These are phyloP conservation scores for Tympanuchus pallidicinctus DNA, from an alignment of 2,113 vertebrate genomes.

Conservation along the genomic window DNA sequence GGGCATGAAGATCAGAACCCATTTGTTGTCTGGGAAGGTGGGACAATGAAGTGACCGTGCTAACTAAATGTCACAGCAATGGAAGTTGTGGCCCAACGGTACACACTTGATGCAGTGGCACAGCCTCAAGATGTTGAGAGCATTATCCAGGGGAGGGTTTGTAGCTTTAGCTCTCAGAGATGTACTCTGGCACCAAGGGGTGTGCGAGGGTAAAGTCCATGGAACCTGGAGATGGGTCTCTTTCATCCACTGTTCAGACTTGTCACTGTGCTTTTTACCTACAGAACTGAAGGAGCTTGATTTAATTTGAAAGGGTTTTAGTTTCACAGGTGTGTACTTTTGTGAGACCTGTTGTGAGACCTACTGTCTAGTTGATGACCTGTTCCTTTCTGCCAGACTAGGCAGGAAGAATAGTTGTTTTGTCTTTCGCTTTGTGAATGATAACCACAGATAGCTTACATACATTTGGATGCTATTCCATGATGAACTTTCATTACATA, in stretches of 20 bases:
- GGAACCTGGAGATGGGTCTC: background rate
- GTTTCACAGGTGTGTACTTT: background rate
- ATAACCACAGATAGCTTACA: accelerated
- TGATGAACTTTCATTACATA: background rate
- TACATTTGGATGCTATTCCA: background rate
- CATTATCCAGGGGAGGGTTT: no score
- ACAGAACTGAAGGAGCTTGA: background rate
- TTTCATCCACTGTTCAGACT: background rate
- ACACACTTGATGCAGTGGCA: no score
- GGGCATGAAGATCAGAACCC: background rate
- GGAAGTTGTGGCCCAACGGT: background rate
- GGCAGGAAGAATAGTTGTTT: accelerated
- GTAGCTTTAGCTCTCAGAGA: no score
- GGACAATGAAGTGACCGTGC: accelerated
- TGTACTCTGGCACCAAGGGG: no score
- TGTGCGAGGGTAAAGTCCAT: no score
- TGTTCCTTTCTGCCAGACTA: background rate
- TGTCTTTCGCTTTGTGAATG: background rate
- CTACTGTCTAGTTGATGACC: background rate
- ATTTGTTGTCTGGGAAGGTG: background rate
- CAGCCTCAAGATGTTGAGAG: no score
- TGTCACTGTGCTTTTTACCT: background rate
- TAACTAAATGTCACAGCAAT: background rate
- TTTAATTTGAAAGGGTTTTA: background rate
- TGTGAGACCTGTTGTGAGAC: background rate